phyloP scores from a whole-genome alignment of 2,888 invertebrate species.

The Monoplex corrugatus region DNA sequence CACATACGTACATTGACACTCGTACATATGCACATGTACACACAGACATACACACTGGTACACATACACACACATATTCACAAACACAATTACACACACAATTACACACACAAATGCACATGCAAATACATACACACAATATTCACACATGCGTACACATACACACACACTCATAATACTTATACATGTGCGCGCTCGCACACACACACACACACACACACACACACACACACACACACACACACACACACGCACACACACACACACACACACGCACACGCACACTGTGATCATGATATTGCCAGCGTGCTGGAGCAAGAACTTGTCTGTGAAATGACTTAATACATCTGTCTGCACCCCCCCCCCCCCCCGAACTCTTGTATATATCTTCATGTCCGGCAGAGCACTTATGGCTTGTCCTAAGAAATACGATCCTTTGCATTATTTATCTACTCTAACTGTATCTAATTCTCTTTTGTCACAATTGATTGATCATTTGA shows the following conservation, averaged over 20 bases:
- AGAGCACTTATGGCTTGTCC: too few relatives aligned
- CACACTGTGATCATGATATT: too few relatives aligned
- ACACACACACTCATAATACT: background rate
- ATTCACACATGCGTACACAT: too few relatives aligned
- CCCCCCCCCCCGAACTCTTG: too few relatives aligned
- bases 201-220: constrained; percentile 5
- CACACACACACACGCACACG: background rate
- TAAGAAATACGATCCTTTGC: too few relatives aligned
- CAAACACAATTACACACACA: background rate
- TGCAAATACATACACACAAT: background rate
- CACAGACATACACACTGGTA: background rate
- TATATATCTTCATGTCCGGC: too few relatives aligned
- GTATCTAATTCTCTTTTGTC: too few relatives aligned
- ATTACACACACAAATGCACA: background rate
- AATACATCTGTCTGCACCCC: too few relatives aligned
- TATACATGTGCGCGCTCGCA: background rate
- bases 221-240: background rate
- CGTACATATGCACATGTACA: background rate
- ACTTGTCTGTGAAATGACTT: too few relatives aligned
- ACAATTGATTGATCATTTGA: too few relatives aligned
- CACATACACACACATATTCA: background rate
- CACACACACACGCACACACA: background rate
- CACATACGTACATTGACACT: background rate
- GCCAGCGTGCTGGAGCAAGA: too few relatives aligned
- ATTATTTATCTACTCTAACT: too few relatives aligned